A percentile compares a stretch with the other conserved stretches of the same genome.
Conservation (phyloP, 1,140 invertebrate species). For the Caenorhabditis latens region DNA sequence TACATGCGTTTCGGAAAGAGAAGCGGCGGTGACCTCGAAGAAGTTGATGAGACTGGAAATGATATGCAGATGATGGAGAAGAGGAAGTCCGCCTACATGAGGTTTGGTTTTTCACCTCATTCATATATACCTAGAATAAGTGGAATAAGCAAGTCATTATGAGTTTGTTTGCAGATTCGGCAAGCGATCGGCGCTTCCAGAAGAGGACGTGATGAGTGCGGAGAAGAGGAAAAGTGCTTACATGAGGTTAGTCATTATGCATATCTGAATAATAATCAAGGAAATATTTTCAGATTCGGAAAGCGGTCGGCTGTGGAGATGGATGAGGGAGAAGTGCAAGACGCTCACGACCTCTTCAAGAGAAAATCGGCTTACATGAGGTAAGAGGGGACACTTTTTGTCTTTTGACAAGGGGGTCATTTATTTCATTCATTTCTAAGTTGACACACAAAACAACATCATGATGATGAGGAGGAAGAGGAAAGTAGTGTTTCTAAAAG, state of each 20-base stretch:
- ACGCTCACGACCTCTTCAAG: constrained; percentile 19
- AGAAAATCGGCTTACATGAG: constrained; percentile 54
- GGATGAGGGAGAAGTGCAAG: not conserved
- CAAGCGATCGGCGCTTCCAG: constrained; percentile 20
- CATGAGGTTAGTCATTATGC: constrained; percentile 63
- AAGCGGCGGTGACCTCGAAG: constrained; percentile 33
- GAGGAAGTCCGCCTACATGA: constrained; percentile 60
- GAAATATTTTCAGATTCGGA: constrained; percentile 44
- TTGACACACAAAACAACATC: constrained; percentile 22
- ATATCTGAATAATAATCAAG: not conserved
- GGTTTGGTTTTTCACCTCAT: constrained; percentile 43
- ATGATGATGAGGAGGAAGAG: not conserved
- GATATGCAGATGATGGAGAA: constrained; percentile 45
- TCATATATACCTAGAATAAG: not conserved
- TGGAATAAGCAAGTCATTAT: constrained; percentile 11
- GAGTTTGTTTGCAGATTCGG: constrained; percentile 39
- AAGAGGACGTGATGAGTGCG: constrained; percentile 21
- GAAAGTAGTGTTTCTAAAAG: not conserved
- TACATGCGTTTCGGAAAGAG: constrained; percentile 68
- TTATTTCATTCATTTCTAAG: constrained; percentile 38
- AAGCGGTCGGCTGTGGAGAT: constrained; percentile 21
- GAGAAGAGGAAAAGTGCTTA: constrained; percentile 65
- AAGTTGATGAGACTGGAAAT: not conserved
- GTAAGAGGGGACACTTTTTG: not conserved
- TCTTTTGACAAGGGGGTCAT: too few relatives aligned